These are phyloP conservation scores for Agrochola litura DNA, from an alignment of 2,888 invertebrate species.

Conservation along the genomic window DNA sequence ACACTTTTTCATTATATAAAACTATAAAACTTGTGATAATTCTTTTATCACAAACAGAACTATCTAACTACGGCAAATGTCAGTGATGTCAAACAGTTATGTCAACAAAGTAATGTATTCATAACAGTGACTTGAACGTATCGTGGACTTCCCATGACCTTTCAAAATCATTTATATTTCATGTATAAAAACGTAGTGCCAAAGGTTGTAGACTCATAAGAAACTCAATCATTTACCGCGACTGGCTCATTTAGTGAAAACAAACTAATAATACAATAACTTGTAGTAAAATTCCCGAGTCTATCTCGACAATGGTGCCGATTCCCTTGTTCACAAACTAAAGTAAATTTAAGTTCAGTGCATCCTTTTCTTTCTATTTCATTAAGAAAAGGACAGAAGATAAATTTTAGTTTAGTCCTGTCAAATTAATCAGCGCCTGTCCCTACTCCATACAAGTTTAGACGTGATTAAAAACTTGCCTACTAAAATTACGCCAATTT, in stretches of 20 bases:
- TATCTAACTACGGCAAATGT: background rate
- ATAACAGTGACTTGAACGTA: conserved; percentile 1
- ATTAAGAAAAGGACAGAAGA: no score
- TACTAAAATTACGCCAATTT: no score
- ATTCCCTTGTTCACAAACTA: no score
- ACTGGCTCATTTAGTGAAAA: background rate
- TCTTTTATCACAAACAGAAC: background rate
- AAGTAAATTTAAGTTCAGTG: no score
- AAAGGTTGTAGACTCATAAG: background rate
- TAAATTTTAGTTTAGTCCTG: no score
- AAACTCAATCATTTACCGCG: background rate
- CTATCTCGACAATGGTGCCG: background rate
- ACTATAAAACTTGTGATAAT: background rate
- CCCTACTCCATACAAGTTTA: no score
- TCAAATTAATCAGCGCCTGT: no score
- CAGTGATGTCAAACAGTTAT: background rate
- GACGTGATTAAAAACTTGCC: no score
- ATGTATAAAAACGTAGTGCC: background rate
- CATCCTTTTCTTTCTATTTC: no score
- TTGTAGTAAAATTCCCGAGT: background rate
- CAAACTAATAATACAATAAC: background rate
- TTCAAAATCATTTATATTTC: background rate
- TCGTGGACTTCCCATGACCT: conserved; percentile 28
- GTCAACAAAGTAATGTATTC: conserved; percentile 17
- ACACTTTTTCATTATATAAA: background rate